Evolutionary conservation across 2,797 vertebrate species (phyloP).

Genomic region (Trichosurus vulpecula): DNA sequence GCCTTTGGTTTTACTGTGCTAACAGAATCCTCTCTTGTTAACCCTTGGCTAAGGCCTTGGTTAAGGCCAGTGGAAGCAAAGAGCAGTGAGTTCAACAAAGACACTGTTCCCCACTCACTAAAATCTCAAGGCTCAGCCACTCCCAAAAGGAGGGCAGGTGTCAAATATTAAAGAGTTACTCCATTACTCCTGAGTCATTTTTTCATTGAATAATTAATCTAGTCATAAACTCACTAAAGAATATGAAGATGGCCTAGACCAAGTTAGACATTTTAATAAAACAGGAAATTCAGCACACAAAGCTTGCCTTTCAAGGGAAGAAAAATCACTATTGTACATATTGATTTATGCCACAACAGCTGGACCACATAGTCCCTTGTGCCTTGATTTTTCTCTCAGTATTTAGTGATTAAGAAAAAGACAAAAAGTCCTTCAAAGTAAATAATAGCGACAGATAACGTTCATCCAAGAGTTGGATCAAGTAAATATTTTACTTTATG

Average conservation of each 20-base stretch:
- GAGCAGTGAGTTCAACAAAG: constrained; percentile 40
- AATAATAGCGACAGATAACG: constrained; percentile 67
- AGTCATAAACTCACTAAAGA: constrained; percentile 53
- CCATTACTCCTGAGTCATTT: constrained; percentile 54
- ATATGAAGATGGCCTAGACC: constrained; percentile 53
- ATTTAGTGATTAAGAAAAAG: constrained; percentile 59
- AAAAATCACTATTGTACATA: constrained; percentile 62
- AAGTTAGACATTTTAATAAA: constrained; percentile 72
- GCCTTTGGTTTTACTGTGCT: not conserved
- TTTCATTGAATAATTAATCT: constrained; percentile 46
- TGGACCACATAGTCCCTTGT: constrained; percentile 65
- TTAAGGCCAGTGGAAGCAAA: constrained; percentile 30
- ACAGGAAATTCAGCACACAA: constrained; percentile 67
- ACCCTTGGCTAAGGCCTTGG: constrained; percentile 37
- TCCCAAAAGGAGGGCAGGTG: constrained; percentile 34
- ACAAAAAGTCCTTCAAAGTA: constrained; percentile 63
- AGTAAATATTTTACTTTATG: constrained; percentile 54
- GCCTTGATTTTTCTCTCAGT: constrained; percentile 69
- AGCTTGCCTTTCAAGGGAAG: constrained; percentile 64
- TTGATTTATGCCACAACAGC: constrained; percentile 77
- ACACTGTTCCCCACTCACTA: constrained; percentile 56
- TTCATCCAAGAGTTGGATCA: constrained; percentile 68
- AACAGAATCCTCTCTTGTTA: constrained; percentile 45
- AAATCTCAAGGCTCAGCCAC: constrained; percentile 61
- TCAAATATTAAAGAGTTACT: constrained; percentile 63